Evolutionary conservation across 1,140 invertebrate species (phyloP).

Genomic region (Phocides pigmalion): DNA sequence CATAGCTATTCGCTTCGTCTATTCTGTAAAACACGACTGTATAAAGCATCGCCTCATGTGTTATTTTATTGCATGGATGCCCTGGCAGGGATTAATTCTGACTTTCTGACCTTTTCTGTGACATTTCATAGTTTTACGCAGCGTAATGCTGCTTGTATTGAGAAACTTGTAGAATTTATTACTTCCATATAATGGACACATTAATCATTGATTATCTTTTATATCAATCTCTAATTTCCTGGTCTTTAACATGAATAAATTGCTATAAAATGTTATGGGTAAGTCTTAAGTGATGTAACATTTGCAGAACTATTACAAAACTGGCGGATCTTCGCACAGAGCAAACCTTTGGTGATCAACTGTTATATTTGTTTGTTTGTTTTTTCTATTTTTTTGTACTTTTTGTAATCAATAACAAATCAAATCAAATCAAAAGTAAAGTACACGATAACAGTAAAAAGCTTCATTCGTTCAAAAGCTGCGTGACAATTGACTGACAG

Average conservation of each 20-base stretch:
- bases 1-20: conserved; percentile 7
- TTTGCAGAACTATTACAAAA: not conserved
- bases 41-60: conserved; percentile 5
- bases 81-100: conserved; percentile 21
- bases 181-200: not conserved
- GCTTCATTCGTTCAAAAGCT: too few species aligned
- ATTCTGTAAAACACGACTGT: not conserved
- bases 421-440: too few species aligned
- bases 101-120: conserved; percentile 27
- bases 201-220: not conserved
- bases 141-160: conserved; percentile 7
- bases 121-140: conserved; percentile 23
- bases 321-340: too few species aligned
- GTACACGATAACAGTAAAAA: too few species aligned
- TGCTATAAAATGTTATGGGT: not conserved
- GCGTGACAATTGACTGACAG: too few species aligned
- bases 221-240: not conserved
- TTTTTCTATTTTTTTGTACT: too few species aligned
- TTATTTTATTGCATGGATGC: conserved; percentile 22
- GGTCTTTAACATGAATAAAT: not conserved
- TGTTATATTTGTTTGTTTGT: too few species aligned
- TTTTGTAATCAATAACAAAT: too few species aligned
- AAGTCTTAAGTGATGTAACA: not conserved
- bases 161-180: conserved; percentile 17
- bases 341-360: too few species aligned